Base-by-base conservation (phyloP, 2,113 vertebrate species). In the Poeciliopsis turrubarensis region DNA sequence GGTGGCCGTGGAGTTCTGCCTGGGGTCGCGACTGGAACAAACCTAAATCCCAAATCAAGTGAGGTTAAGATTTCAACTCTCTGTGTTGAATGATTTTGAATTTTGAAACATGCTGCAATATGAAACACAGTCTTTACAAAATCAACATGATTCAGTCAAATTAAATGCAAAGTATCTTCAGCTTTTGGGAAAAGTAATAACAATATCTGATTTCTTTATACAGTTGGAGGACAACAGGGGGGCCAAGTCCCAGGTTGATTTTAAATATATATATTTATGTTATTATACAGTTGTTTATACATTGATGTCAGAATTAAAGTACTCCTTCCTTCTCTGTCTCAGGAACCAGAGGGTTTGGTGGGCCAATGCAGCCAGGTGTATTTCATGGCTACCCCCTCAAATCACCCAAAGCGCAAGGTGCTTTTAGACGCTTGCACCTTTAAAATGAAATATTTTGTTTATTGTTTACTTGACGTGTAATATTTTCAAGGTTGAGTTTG, bases 371-470 rank as follows among this genome's bases (percentile, higher is more conserved):
- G 90, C 96, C 96, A 0, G 98, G 98, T 72, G 95, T 99, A 25
- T 98, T 98, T 70, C 94, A 97, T 68, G 98, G 98, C 78, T 99
- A 99, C 89, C 98, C 98, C 51, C 97, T 99, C 67, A 98, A 97
- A 93, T 94, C 97, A 60, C 98, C 98, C 82, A 97, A 97, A 92
- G 80, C 92, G 17, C 96, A 95, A 95, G 97, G 98, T 93, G 86
- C 3, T 57, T n/a, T 57, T n/a, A n/a, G 9, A 57, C n/a, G 19
- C 17, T 51, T 51, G 22, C 10, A n/a, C 22, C 51, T 57, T 57
- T 3, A 57, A 57, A 57, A 57, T 57, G 8, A 8, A 25, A 57
- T 57, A n/a, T 57, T 57, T 57, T n/a, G 51, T 57, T 57, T n/a
- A 2, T n/a, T 57, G 7, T 1, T 57, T 57, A 54, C 5, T 22